Conservation (phyloP, 2,797 vertebrate genomes). For the Lutjanus campechanus region DNA sequence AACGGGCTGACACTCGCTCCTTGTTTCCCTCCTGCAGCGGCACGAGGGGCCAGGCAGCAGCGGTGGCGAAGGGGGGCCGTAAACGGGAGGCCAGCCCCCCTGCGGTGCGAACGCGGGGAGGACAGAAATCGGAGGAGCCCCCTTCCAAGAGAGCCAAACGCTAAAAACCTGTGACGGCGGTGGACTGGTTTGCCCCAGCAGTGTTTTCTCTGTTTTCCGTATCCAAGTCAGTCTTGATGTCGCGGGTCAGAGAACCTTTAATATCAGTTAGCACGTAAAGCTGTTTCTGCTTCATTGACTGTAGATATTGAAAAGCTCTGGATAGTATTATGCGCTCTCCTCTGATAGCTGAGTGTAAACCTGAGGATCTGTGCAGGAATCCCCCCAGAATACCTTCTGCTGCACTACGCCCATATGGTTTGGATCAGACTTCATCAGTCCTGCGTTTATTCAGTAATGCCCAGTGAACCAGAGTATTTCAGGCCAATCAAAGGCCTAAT, state of each 20-base stretch:
- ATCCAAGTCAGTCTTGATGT: constrained; percentile 50
- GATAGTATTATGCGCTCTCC: constrained; percentile 67
- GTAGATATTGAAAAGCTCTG: constrained; percentile 59
- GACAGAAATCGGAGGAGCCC: constrained; percentile 90
- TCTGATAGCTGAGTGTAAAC: constrained; percentile 62
- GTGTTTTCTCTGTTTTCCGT: constrained; percentile 51
- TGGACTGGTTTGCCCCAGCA: constrained; percentile 40
- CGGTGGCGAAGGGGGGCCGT: constrained; percentile 85
- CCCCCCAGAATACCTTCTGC: constrained; percentile 63
- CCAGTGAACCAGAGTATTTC: constrained; percentile 57
- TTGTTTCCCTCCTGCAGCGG: constrained; percentile 82
- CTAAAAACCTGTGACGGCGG: constrained; percentile 72
- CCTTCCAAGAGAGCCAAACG: constrained; percentile 92
- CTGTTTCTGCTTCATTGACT: constrained; percentile 59
- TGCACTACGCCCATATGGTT: constrained; percentile 73
- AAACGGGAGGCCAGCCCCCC: constrained; percentile 92
- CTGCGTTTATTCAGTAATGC: constrained; percentile 64
- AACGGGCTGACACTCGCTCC: constrained; percentile 62
- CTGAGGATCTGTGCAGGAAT: constrained; percentile 66
- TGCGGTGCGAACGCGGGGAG: constrained; percentile 88
- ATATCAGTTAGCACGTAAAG: constrained; percentile 42
- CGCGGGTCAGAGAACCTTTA: constrained; percentile 35
- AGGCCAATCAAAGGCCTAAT: constrained; percentile 73
- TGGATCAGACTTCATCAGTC: constrained; percentile 75
- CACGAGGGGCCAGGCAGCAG: constrained; percentile 84